Conservation (phyloP, 2,888 invertebrate genomes). For the Drosophila pseudotakahashii region DNA sequence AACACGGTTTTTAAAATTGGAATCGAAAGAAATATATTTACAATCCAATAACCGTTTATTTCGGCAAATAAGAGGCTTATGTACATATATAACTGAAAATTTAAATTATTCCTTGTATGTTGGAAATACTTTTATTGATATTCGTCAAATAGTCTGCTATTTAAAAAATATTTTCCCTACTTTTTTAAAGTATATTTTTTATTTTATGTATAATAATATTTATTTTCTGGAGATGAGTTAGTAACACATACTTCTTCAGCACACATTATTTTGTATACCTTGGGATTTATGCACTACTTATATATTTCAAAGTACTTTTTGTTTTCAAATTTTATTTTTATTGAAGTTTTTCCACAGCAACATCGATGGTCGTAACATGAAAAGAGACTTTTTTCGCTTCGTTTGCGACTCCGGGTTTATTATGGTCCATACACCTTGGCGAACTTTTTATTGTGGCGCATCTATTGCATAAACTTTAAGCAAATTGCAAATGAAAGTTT, state of each 20-base stretch:
- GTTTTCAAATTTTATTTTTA: not conserved
- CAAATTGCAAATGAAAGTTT: slow-evolving; percentile 66
- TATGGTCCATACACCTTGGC: slow-evolving; percentile 35
- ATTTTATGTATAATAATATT: not conserved
- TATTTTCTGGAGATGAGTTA: not conserved
- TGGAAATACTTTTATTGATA: not conserved
- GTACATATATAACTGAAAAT: not conserved
- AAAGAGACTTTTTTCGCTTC: slow-evolving; percentile 11
- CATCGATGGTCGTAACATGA: slow-evolving; percentile 1
- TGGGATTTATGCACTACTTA: not conserved
- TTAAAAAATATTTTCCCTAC: no score
- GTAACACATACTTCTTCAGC: no score
- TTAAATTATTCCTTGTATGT: not conserved
- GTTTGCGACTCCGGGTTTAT: slow-evolving; percentile 26
- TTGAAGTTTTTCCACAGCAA: slow-evolving; percentile 7
- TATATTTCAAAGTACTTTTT: not conserved
- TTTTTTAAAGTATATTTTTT: not conserved
- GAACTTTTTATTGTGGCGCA: slow-evolving; percentile 48
- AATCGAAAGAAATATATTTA: slow-evolving; percentile 4
- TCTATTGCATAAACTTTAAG: slow-evolving; percentile 60
- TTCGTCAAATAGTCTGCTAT: no score
- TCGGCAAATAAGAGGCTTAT: not conserved
- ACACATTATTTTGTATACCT: not conserved
- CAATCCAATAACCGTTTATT: not conserved
- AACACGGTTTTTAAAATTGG: not conserved